Evolutionary conservation across 2,888 invertebrate species (phyloP).

Genomic region (Drosophila longiperda): DNA sequence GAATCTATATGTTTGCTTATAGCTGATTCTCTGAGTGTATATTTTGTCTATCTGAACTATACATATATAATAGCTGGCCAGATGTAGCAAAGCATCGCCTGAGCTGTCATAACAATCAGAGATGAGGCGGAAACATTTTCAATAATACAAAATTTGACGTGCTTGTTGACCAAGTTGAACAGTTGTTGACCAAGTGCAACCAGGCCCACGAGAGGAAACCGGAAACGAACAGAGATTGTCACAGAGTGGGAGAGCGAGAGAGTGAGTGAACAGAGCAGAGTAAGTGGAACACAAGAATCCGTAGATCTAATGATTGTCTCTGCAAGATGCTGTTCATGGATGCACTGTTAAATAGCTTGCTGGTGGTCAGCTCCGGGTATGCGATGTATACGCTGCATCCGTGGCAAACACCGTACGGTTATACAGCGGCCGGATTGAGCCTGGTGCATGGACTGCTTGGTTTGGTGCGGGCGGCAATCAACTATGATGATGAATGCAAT

Average conservation of each 20-base stretch:
- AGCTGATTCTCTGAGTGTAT: not conserved
- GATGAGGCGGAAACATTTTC: conserved; percentile 37
- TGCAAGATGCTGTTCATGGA: conserved; percentile 61
- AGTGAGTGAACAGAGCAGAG: not conserved
- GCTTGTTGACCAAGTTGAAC: conserved; percentile 21
- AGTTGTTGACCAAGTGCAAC: conserved; percentile 15
- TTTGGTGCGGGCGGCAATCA: conserved; percentile 52
- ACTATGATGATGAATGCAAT: conserved; percentile 56
- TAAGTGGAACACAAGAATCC: not conserved
- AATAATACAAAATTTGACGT: conserved; percentile 56
- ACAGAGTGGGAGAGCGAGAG: not conserved
- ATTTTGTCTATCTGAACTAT: not conserved
- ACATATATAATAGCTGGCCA: not conserved
- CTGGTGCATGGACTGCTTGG: conserved; percentile 76
- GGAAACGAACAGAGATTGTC: not conserved
- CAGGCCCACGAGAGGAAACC: not conserved
- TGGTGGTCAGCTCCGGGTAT: conserved; percentile 76
- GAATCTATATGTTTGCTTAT: not conserved
- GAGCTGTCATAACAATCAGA: conserved; percentile 44
- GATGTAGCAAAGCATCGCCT: conserved; percentile 2
- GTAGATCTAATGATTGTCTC: not conserved
- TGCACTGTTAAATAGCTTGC: conserved; percentile 67
- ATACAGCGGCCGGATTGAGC: conserved; percentile 68
- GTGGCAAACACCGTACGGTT: conserved; percentile 68
- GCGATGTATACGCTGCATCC: conserved; percentile 69